Evolutionary conservation across 2,113 vertebrate species (phyloP).

Genomic region (Hyaena hyaena): DNA sequence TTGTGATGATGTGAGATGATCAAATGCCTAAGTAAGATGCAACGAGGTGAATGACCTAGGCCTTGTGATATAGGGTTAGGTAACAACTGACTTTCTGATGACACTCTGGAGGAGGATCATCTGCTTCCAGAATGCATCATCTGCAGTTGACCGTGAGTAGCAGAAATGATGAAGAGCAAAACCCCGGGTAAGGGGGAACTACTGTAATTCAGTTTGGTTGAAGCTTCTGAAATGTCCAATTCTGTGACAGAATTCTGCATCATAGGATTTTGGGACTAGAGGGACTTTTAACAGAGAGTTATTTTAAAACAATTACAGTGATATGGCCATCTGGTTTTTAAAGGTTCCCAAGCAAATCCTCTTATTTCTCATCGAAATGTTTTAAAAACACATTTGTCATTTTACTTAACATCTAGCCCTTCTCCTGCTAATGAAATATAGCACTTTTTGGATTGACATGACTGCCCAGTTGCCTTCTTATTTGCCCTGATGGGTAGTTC

Average conservation of each 20-base stretch:
- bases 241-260: conserved; percentile 14
- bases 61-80: background rate
- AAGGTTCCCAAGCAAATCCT: background rate
- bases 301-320: background rate
- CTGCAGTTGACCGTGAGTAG: background rate
- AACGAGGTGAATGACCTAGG: background rate
- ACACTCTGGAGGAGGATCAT: background rate
- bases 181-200: too few species aligned
- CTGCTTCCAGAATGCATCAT: too few species aligned
- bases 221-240: background rate
- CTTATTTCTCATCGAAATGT: background rate
- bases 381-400: background rate
- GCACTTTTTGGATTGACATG: background rate
- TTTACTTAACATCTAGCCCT: background rate
- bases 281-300: background rate
- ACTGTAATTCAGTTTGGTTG: background rate
- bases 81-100: background rate
- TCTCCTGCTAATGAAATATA: background rate
- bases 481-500: background rate
- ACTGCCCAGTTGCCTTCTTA: background rate
- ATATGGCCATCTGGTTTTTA: background rate
- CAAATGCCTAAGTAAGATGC: background rate
- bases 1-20: background rate
- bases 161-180: background rate
- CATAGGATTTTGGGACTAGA: background rate